Evolutionary conservation across 2,113 vertebrate genomes (phyloP).

Genomic region (Vulpes ferrilata): DNA sequence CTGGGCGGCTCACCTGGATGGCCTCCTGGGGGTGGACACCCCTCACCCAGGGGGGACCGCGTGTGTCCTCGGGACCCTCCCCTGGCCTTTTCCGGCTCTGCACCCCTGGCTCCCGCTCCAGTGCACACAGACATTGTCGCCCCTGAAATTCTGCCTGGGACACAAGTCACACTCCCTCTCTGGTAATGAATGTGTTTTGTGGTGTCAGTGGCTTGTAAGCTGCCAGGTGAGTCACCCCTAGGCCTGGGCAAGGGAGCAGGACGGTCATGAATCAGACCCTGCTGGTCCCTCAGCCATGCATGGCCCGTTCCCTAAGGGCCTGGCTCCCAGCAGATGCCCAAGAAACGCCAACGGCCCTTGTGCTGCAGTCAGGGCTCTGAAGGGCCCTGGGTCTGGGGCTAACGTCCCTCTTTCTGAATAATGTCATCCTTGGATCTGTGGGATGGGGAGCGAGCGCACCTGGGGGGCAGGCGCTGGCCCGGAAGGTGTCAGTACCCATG

Average conservation of each 20-base stretch:
- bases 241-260: background rate
- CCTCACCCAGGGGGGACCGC: no score
- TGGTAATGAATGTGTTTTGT: background rate
- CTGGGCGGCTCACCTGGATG: no score
- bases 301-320: background rate
- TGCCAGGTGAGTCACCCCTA: background rate
- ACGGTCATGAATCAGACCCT: background rate
- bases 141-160: background rate
- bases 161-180: background rate
- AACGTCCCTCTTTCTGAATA: background rate
- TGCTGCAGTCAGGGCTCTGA: background rate
- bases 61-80: background rate
- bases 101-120: no score
- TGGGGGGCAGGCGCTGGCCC: no score
- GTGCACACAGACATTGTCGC: background rate
- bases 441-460: background rate
- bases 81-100: background rate
- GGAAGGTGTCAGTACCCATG: no score
- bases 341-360: background rate
- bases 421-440: background rate
- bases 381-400: background rate
- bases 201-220: background rate
- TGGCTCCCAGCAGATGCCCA: background rate
- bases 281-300: background rate
- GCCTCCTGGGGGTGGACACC: no score